Base-by-base conservation (phyloP, 2,888 invertebrate species). In the Lepidocyrtoides sp. region DNA sequence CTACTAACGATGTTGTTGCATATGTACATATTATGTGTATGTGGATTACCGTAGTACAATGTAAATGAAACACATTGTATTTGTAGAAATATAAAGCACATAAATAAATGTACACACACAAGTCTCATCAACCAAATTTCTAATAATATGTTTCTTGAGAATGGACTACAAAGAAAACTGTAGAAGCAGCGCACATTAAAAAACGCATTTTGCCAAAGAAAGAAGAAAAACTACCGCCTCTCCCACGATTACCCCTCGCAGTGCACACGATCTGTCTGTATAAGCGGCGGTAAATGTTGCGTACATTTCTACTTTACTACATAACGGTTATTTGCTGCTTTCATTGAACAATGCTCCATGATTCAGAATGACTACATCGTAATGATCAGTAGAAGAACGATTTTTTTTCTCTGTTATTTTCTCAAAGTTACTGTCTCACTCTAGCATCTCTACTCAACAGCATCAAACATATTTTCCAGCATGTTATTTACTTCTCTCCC, bases 401-500 rank as follows among this genome's bases (percentile, higher is more conserved):
- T 4, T 12, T 14, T 32, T 32, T 29, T 32, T 2, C 66, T n/a
- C n/a, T 36, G n/a, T 17, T 66, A 32, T 66, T n/a, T 26, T 7
- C n/a, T n/a, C n/a, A n/a, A n/a, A n/a, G n/a, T 60, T 26, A 14
- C 51, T 51, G 2, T 5, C 51, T 8, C 51, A 51, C 8, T 51
- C 51, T 4, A 14, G n/a, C n/a, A n/a, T n/a, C n/a, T n/a, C 12
- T 14, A 51, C 20, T 54, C 12, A 17, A 12, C 44, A 72, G 44
- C 20, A 85, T 8, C 32, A 36, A 32, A 29, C 85, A 72, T 75
- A 85, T 72, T 85, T 72, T 57, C 48, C 23, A 69, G 41, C 85
- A 41, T 75, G 72, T 85, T 72, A 85, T 72, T 85, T 85, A 54
- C 72, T 85, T 75, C 84, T 84, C 29, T 14, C 10, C 23, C 7